Evolutionary conservation across 2,113 vertebrate species (phyloP), one percentile per base, ranked within the genome.

Genomic region (Electrona antarctica): DNA sequence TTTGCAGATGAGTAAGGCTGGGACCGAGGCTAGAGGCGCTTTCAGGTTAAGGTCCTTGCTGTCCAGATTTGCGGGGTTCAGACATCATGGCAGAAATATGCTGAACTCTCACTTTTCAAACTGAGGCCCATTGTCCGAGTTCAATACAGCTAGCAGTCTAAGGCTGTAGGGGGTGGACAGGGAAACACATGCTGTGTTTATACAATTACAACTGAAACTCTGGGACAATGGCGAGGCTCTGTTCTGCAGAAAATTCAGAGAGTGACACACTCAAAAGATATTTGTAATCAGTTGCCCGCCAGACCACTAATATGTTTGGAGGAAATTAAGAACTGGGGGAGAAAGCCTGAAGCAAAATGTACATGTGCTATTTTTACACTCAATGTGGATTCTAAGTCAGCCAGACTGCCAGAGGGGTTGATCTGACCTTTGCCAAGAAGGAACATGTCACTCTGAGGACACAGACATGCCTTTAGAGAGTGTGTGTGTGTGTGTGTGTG

Each of bases 111-210:
- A 81, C 76, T 79, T 52, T 47, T 83, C 59, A 68, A 80, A 89
- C 82, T 88, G 80, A 88, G 82, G 85, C 70, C 73, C 77, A 83
- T 88, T 91, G 88, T 89, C 78, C 82, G 72, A 78, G 64, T 73
- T 58, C 80, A 87, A 85, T 87, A 77, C 80, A 74, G 77, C 63
- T 60, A 57, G 80, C 73, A 73, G 45, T 70, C 78, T 33, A 74
- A 21, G 63, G 58, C 79, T 68, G 75, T 29, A 72, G 82, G 87
- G 82, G 90, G 91, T 73, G 78, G 84, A 83, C 59, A 66, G 85
- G 67, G 81, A 87, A 87, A 87, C 84, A 78, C 76, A 91, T 84
- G 85, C 89, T 54, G 76, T 93, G 90, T 93, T 92, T 92, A 92
- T 91, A 90, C 87, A 90, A 93, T 93, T 91, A 92, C 79, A 66